phyloP scores from a whole-genome alignment of 2,888 invertebrate species.

The Sarcophaga variegata region DNA sequence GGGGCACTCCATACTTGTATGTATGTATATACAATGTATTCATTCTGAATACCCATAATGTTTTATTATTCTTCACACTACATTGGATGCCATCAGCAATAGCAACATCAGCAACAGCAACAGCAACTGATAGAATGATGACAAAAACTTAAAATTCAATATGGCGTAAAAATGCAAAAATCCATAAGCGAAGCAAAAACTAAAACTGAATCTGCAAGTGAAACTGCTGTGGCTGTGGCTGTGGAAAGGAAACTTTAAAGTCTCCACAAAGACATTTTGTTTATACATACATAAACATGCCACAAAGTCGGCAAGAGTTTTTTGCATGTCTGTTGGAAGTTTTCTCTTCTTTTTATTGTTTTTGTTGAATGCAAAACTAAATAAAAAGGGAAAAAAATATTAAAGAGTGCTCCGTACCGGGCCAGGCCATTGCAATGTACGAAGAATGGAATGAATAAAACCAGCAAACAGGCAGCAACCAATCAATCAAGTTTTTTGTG shows the following conservation, averaged over 20 bases:
- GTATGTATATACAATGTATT: no score
- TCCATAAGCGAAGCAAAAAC: conserved; percentile 38
- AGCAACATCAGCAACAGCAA: background rate
- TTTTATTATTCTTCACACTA: conserved; percentile 26
- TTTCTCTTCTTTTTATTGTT: conserved; percentile 6
- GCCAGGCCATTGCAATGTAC: background rate
- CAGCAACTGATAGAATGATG: background rate
- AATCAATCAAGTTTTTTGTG: conserved; percentile 80
- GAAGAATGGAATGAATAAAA: background rate
- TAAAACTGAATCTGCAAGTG: conserved; percentile 8
- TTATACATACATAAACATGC: conserved; percentile 33
- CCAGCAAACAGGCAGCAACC: conserved; percentile 69
- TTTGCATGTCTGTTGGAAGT: conserved; percentile 62
- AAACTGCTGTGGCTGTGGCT: background rate
- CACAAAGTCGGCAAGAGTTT: conserved; percentile 63
- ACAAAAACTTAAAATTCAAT: conserved; percentile 55
- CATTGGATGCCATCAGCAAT: conserved; percentile 4
- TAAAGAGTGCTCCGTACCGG: conserved; percentile 6
- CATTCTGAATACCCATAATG: conserved; percentile 43
- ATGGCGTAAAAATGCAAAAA: conserved; percentile 65
- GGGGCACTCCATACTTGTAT: no score
- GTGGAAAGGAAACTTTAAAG: conserved; percentile 14
- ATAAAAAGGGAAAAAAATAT: conserved; percentile 18
- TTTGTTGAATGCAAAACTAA: conserved; percentile 61
- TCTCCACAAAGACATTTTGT: conserved; percentile 62